Evolutionary conservation across 2,113 vertebrate genomes (phyloP).

Genomic region (Butorides virescens): DNA sequence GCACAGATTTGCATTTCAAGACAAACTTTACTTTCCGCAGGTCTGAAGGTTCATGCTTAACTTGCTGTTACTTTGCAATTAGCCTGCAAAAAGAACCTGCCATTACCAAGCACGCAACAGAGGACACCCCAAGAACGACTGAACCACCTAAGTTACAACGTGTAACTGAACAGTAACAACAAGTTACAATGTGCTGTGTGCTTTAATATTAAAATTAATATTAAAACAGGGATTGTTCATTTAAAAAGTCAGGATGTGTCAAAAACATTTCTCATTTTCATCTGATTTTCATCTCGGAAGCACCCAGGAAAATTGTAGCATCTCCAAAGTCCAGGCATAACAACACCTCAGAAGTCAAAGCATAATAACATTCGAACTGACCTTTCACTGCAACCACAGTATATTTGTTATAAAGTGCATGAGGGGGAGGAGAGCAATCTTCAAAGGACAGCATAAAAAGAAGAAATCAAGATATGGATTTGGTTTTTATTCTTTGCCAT

Average conservation of each 20-base stretch:
- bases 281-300: neutral
- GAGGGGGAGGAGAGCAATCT: neutral
- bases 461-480: neutral
- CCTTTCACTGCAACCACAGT: neutral
- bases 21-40: neutral
- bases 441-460: neutral
- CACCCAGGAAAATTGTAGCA: neutral
- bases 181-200: neutral
- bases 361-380: neutral
- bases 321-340: neutral
- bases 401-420: neutral
- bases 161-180: neutral
- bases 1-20: neutral
- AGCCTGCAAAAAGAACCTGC: neutral
- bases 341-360: neutral
- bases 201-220: neutral
- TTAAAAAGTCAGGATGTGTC: neutral
- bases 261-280: neutral
- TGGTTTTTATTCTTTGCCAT: neutral
- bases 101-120: neutral
- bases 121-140: neutral
- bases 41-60: neutral
- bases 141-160: neutral
- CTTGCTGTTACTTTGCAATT: neutral
- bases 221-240: neutral